Conservation (phyloP, 2,113 vertebrate species). For the Aldabrachelys gigantea region DNA sequence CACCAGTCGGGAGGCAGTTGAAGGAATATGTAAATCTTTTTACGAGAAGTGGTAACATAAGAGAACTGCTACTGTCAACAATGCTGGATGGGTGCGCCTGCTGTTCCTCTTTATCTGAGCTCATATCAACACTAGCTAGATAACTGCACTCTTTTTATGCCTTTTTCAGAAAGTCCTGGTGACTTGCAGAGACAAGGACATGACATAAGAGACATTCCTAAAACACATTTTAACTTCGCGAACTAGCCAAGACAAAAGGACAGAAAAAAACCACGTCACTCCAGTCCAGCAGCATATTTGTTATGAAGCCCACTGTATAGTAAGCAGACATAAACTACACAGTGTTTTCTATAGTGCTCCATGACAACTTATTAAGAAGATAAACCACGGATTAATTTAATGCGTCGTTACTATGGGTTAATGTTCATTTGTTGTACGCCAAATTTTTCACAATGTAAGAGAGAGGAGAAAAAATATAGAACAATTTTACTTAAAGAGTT, state of each 20-base stretch:
- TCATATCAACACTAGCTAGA: not conserved
- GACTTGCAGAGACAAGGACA: slow-evolving; percentile 3
- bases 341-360: not conserved
- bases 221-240: not conserved
- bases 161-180: not conserved
- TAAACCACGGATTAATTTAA: not conserved
- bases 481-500: not conserved
- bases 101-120: slow-evolving; percentile 23
- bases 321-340: slow-evolving; percentile 30
- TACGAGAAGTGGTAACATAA: not conserved
- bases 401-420: not conserved
- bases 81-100: not conserved
- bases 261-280: not conserved
- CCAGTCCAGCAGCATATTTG: not conserved
- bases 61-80: not conserved
- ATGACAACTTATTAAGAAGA: not conserved
- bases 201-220: not conserved
- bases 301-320: not conserved
- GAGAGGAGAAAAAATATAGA: not conserved
- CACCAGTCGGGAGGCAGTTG: no score
- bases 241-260: not conserved
- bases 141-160: not conserved
- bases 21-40: not conserved
- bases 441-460: not conserved
- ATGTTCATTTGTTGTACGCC: no score